Evolutionary conservation across 2,888 invertebrate genomes (phyloP).

Genomic region (Dioctria linearis): DNA sequence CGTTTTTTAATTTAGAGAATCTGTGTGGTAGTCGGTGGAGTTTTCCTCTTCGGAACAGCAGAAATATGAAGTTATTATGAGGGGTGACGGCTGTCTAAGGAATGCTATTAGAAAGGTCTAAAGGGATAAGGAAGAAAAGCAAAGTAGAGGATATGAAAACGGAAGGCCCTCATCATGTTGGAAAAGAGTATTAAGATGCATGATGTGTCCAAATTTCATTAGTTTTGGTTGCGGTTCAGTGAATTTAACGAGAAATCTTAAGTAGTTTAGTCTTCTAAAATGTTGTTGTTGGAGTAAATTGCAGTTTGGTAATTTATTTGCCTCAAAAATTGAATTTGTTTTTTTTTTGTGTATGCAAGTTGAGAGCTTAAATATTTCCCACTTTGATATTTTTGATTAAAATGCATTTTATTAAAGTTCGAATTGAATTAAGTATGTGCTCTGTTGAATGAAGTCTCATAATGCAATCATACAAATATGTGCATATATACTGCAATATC

Average conservation of each 20-base stretch:
- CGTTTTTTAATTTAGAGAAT: conserved; percentile 38
- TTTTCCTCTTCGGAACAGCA: background rate
- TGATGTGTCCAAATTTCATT: conserved; percentile 44
- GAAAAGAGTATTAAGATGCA: conserved; percentile 33
- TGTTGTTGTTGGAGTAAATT: no score
- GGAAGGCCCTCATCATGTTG: background rate
- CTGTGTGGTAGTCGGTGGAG: background rate
- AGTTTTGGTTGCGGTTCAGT: conserved; percentile 27
- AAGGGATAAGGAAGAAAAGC: conserved; percentile 15
- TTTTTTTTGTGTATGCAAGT: no score
- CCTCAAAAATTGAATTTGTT: no score
- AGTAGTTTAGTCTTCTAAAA: background rate
- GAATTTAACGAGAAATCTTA: conserved; percentile 36
- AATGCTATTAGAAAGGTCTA: conserved; percentile 45
- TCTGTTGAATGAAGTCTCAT: no score
- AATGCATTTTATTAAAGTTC: no score
- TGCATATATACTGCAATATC: no score
- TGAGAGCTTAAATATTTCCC: no score
- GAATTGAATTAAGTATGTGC: no score
- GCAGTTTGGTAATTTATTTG: no score
- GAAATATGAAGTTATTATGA: conserved; percentile 48
- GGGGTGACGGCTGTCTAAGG: conserved; percentile 34
- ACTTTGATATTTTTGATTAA: no score
- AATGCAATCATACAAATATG: no score
- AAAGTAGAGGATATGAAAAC: background rate